Evolutionary conservation across 2,888 invertebrate species (phyloP).

Genomic region (Troglohyphantes excavatus): DNA sequence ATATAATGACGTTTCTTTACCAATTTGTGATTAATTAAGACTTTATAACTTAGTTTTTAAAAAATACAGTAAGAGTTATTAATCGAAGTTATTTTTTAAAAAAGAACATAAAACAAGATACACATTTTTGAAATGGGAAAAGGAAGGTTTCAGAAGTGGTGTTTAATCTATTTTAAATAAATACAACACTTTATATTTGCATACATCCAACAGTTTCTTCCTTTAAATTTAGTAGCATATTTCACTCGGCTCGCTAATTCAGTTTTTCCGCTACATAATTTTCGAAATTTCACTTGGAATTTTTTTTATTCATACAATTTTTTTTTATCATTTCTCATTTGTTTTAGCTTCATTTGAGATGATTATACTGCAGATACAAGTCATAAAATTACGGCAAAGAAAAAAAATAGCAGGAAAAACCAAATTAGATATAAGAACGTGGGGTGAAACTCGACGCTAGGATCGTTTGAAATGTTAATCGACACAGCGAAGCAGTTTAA

Average conservation of each 20-base stretch:
- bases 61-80: too few species aligned
- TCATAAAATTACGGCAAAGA: slow-evolving; percentile 45
- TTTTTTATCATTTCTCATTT: slow-evolving; percentile 37
- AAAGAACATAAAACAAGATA: background rate
- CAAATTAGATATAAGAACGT: slow-evolving; percentile 62
- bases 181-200: slow-evolving; percentile 20
- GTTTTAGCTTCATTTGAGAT: slow-evolving; percentile 49
- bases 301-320: slow-evolving; percentile 48
- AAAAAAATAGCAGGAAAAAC: slow-evolving; percentile 71
- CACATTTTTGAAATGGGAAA: background rate
- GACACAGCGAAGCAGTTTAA: slow-evolving; percentile 68
- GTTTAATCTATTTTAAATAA: slow-evolving; percentile 48
- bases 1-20: too few species aligned
- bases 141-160: background rate
- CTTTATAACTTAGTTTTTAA: too few species aligned
- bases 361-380: slow-evolving; percentile 44
- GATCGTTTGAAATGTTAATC: slow-evolving; percentile 76
- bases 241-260: slow-evolving; percentile 27
- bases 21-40: too few species aligned
- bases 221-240: slow-evolving; percentile 16
- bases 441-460: slow-evolving; percentile 31
- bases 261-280: slow-evolving; percentile 52
- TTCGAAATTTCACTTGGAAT: slow-evolving; percentile 13
- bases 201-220: slow-evolving; percentile 24
- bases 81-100: too few species aligned